These are phyloP conservation scores for Hycleus cichorii DNA, from an alignment of 1,140 invertebrate species.

Conservation along the genomic window DNA sequence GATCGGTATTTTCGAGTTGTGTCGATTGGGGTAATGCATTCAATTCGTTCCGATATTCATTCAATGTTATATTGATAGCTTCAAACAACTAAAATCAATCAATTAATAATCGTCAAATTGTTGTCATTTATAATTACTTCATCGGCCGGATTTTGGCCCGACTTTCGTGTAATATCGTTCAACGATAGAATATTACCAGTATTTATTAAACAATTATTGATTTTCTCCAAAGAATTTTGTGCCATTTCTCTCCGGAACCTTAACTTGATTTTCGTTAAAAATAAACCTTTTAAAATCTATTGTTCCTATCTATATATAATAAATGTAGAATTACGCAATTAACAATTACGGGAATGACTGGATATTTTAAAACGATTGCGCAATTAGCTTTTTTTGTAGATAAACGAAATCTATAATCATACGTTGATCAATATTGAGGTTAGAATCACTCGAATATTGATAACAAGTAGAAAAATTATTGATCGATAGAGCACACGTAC, in stretches of 20 bases:
- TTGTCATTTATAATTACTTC: constrained; percentile 54
- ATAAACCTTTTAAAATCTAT: too few relatives aligned
- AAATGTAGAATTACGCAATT: too few relatives aligned
- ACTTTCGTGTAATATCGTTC: constrained; percentile 74
- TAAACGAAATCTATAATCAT: too few relatives aligned
- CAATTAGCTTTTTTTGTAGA: too few relatives aligned
- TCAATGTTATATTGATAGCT: constrained; percentile 58
- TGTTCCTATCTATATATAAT: too few relatives aligned
- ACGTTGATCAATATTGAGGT: too few relatives aligned
- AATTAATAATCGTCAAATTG: neutral
- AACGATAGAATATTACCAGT: constrained; percentile 81
- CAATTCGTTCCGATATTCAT: constrained; percentile 45
- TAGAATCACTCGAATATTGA: too few relatives aligned
- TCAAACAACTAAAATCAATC: constrained; percentile 57
- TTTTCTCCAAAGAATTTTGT: constrained; percentile 1
- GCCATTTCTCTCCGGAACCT: neutral
- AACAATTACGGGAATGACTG: too few relatives aligned
- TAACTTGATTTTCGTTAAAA: too few relatives aligned
- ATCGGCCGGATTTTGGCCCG: constrained; percentile 70
- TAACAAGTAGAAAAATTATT: too few relatives aligned
- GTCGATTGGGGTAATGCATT: constrained; percentile 9
- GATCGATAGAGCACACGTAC: too few relatives aligned
- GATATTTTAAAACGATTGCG: too few relatives aligned
- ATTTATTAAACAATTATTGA: constrained; percentile 48
- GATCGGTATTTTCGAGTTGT: constrained; percentile 30